Percentiles rank a stretch among this genome's conserved stretches.
These are phyloP conservation scores for Fratercula arctica DNA, from an alignment of 2,797 vertebrate species.

Conservation along the genomic window DNA sequence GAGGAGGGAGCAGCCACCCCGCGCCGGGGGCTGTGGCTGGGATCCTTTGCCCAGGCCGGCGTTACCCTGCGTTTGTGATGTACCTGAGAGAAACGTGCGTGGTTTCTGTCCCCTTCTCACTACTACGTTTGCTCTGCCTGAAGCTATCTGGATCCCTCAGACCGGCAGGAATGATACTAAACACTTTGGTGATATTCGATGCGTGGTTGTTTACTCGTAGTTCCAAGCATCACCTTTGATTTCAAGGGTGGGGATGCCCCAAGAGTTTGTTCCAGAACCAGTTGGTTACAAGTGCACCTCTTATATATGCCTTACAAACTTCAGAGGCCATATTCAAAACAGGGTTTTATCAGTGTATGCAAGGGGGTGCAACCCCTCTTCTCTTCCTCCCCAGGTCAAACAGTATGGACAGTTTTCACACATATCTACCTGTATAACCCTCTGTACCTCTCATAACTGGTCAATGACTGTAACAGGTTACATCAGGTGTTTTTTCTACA, in stretches of 20 bases:
- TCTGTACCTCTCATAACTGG: slow-evolving; percentile 99
- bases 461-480: slow-evolving; percentile 99
- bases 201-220: slow-evolving; percentile 56
- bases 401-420: slow-evolving; percentile 97
- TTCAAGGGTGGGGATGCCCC: slow-evolving; percentile 66
- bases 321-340: slow-evolving; percentile 99
- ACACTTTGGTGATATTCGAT: slow-evolving; percentile 41
- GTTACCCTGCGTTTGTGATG: neutral
- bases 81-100: neutral
- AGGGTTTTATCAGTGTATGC: slow-evolving; percentile 98
- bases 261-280: slow-evolving; percentile 86
- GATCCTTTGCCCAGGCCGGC: accelerated
- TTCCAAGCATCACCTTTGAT: slow-evolving; percentile 68
- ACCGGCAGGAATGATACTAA: slow-evolving; percentile 48
- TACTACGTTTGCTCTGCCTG: slow-evolving; percentile 3
- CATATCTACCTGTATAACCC: slow-evolving; percentile 99
- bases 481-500: slow-evolving; percentile 99
- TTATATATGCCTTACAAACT: slow-evolving; percentile 98
- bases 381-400: slow-evolving; percentile 91
- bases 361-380: slow-evolving; percentile 85
- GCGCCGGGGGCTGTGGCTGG: neutral
- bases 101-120: slow-evolving; percentile 4
- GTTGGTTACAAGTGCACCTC: slow-evolving; percentile 95
- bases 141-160: slow-evolving; percentile 60
- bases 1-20: neutral